Conservation (phyloP, 2,888 invertebrate genomes). For the Philereme vetulata region DNA sequence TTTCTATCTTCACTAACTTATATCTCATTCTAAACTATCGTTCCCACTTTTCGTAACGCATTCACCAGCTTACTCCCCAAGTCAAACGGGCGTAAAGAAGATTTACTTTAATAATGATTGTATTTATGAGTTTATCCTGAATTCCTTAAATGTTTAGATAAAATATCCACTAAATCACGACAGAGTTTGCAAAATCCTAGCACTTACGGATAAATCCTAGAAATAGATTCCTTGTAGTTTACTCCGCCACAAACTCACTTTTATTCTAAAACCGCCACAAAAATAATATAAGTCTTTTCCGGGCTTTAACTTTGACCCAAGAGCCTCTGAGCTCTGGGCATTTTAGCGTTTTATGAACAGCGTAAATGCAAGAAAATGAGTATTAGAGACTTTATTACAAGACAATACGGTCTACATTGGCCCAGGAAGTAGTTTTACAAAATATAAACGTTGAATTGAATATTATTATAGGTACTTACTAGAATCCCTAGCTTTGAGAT, state of each 20-base stretch:
- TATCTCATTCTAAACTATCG: no score
- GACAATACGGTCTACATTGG: background rate
- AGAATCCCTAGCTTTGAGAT: no score
- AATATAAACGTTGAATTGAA: no score
- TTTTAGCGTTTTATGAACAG: conserved; percentile 21
- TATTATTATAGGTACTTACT: no score
- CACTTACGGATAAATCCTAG: conserved; percentile 1
- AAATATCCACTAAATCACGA: background rate
- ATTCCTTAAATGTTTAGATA: no score
- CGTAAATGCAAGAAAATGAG: background rate
- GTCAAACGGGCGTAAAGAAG: no score
- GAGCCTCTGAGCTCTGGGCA: conserved; percentile 37
- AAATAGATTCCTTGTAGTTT: background rate
- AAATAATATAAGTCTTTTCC: conserved; percentile 19
- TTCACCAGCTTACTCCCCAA: no score
- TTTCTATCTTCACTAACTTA: no score
- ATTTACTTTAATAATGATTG: no score
- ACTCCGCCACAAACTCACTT: background rate
- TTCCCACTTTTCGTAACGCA: no score
- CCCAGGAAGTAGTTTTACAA: background rate
- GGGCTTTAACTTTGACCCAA: conserved; percentile 38
- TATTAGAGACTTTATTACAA: conserved; percentile 11
- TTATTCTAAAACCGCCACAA: background rate
- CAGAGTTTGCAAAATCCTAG: conserved; percentile 1
- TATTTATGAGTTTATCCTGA: no score